phyloP scores from a whole-genome alignment of 2,888 invertebrate species.

The Drosophila crucigera region DNA sequence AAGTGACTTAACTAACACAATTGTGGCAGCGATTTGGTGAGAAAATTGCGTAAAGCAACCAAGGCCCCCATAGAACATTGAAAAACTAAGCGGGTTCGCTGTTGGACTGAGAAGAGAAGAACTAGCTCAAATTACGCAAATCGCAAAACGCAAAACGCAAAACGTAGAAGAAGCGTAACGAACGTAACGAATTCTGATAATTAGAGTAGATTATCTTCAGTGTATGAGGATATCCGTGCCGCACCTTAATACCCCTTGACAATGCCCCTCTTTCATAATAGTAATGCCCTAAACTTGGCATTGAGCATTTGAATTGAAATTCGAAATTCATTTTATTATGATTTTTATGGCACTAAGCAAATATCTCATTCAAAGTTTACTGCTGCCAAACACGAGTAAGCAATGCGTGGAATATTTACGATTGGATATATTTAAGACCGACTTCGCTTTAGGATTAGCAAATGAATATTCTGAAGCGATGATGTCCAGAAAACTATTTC shows the following conservation, averaged over 20 bases:
- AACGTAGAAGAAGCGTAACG: constrained; percentile 7
- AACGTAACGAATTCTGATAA: constrained; percentile 21
- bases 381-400: neutral
- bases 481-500: neutral
- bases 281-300: neutral
- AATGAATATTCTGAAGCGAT: neutral
- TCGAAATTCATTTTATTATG: neutral
- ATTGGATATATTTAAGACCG: neutral
- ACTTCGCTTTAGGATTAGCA: neutral
- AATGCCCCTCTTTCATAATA: neutral
- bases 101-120: neutral
- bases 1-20: constrained; percentile 59
- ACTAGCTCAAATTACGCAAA: neutral
- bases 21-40: constrained; percentile 35
- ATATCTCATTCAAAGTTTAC: neutral
- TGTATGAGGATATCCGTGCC: neutral
- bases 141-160: neutral
- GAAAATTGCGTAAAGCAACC: constrained; percentile 67
- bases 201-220: constrained; percentile 16
- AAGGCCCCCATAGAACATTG: constrained; percentile 40
- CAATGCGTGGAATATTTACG: neutral
- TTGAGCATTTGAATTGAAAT: neutral
- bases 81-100: constrained; percentile 7
- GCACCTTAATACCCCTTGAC: neutral
- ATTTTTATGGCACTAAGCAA: constrained; percentile 2